Base-by-base conservation (phyloP, 2,888 invertebrate species). In the Melieria omissa region DNA sequence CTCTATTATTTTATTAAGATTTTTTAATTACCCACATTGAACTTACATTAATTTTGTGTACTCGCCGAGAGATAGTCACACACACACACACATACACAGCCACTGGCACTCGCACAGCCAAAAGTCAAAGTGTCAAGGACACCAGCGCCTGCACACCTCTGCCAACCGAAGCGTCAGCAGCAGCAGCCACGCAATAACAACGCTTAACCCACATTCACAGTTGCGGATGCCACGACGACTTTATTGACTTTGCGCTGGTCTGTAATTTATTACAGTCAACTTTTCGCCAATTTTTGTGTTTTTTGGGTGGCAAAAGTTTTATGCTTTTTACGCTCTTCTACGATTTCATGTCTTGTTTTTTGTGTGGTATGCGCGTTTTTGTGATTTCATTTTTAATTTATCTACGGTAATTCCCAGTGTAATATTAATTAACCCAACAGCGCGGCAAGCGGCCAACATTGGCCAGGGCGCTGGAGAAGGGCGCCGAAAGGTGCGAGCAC, bases 201-300 rank as follows among this genome's bases (percentile, higher is more conserved):
- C 45, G 60, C 29, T 29, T 29, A 29, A 29, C 29, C 29, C 29
- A 29, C 29, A 29, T 29, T 29, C 29, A 29, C 29, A 29, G 29
- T 29, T 29, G 29, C 29, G 29, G 3, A 29, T 29, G 29, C 29
- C 29, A 29, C 29, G 29, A 29, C 29, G 29, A 29, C 29, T 29
- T 29, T 29, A 29, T 78, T 81, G 78, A 79, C 79, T 77, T 78
- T 69, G 61, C 65, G 45, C 64, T 60, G 65, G n/a, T 65, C 60
- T 42, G 54, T 46, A 58, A 71, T 66, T 66, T 66, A 66, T 55
- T 62, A 45, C 70, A 8, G 44, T 12, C 29, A 66, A 10, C 54
- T 67, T 58, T 58, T 58, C 42, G 29, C 42, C 58, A 42, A 42
- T 63, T 42, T 29, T 52, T 60, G 61, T 42, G 57, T 67, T 67